Base-by-base conservation (phyloP, 2,113 vertebrate genomes). In the Mellivora capensis region DNA sequence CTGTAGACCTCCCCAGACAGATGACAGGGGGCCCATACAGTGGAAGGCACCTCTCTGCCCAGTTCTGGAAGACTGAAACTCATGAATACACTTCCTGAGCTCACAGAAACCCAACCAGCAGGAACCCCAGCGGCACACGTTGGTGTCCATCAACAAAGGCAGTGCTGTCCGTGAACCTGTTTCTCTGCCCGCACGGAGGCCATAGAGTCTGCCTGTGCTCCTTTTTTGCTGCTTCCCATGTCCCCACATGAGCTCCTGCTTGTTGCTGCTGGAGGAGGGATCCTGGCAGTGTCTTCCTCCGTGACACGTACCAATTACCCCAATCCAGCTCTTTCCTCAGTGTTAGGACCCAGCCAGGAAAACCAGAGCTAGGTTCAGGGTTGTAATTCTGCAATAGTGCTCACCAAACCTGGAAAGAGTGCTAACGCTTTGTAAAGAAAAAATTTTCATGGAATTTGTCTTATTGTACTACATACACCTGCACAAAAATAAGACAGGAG, bases 201-300 rank as follows among this genome's bases (percentile, higher is more conserved):
- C 4, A 37, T 49, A 57, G 62, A 27, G 3, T 61, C 13, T 9
- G 23, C 1, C 0, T 0, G 1, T 2, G 6, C 21, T n/a, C 44
- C 20, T 34, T 2, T 14, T 6, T 21, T 18, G 27, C 21, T 34
- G n/a, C 39, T 23, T 82, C n/a, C 8, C 34, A 0, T 8, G 64
- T 80, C 17, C 17, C 7, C 17, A 31, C 0, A 0, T 0, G 2
- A 0, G 49, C 13, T 77, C 49, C 80, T 61, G 21, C n/a, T 13
- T 62, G 2, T 76, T 27, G 20, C 39, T 29, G 8, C 23, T 4
- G 14, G 23, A 7, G 7, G 4, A 74, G 69, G 27, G 37, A 42
- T 29, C 27, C 59, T 13, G 6, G 10, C 27, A 7, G 39, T 31
- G 4, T 62, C 20, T 59, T 18, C 67, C 67, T 88, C 74, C 3